A percentile compares a stretch with the other conserved stretches of the same genome.
These are phyloP conservation scores for Pteronura brasiliensis DNA, from an alignment of 2,113 vertebrate species.

Conservation along the genomic window DNA sequence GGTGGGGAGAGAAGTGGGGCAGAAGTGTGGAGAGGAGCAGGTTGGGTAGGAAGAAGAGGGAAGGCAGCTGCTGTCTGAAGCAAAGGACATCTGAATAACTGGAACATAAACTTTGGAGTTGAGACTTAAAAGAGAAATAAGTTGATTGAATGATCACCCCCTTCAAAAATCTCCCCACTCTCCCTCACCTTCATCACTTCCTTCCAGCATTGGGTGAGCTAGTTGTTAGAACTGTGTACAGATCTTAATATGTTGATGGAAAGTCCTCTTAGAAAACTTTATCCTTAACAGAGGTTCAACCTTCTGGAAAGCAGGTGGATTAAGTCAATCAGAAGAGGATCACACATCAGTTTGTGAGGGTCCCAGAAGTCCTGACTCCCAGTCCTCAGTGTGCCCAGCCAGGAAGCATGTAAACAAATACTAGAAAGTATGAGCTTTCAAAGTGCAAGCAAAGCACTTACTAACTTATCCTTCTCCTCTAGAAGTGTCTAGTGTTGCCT, in stretches of 20 bases:
- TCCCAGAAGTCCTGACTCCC: not conserved
- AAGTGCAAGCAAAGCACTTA: not conserved
- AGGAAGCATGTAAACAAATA: not conserved
- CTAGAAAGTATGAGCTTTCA: not conserved
- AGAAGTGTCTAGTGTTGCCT: not conserved
- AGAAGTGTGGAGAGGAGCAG: not conserved
- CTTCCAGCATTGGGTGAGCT: not conserved
- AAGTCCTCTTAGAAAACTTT: not conserved
- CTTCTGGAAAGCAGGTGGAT: not conserved
- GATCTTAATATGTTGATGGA: not conserved
- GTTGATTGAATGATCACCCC: not conserved
- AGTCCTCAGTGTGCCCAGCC: accelerated
- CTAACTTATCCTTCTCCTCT: not conserved
- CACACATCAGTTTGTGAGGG: not conserved
- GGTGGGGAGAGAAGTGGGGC: not conserved
- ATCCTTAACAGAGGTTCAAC: not conserved
- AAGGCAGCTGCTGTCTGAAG: not conserved
- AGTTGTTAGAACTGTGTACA: not conserved
- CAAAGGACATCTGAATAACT: not conserved
- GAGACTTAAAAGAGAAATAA: not conserved
- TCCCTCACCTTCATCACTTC: not conserved
- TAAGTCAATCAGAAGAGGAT: not conserved
- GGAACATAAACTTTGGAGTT: not conserved
- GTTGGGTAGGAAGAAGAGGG: not conserved
- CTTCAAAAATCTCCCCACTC: not conserved